These are phyloP conservation scores for Apotomis betuletana DNA, from an alignment of 2,888 invertebrate species.

Conservation along the genomic window DNA sequence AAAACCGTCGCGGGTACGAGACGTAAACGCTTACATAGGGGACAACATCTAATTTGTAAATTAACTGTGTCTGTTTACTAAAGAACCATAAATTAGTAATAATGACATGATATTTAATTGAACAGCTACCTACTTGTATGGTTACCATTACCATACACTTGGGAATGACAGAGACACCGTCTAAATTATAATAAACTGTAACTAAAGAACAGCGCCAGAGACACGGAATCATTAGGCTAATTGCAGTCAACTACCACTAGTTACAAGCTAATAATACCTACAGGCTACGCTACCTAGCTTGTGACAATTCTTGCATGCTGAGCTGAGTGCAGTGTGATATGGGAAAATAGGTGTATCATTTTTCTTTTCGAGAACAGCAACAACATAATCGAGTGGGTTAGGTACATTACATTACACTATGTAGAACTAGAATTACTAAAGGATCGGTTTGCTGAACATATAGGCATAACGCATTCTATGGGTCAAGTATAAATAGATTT, in stretches of 20 bases:
- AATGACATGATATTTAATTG: too few species aligned
- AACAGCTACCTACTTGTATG: too few species aligned
- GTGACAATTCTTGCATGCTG: slow-evolving; percentile 2
- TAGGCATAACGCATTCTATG: too few species aligned
- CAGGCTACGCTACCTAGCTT: not conserved
- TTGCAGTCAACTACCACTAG: slow-evolving; percentile 19
- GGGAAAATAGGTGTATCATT: slow-evolving; percentile 17
- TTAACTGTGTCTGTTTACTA: too few species aligned
- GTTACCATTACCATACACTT: too few species aligned
- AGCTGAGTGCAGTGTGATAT: slow-evolving; percentile 7
- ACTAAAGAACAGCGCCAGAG: not conserved
- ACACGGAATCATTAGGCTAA: slow-evolving; percentile 19
- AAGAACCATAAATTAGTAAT: too few species aligned
- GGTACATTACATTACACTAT: not conserved
- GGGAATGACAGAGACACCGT: too few species aligned
- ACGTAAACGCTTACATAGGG: too few species aligned
- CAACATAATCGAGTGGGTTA: slow-evolving; percentile 5
- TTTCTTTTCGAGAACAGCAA: slow-evolving; percentile 17
- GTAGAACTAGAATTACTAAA: not conserved
- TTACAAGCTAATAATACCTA: slow-evolving; percentile 14
- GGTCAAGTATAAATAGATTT: too few species aligned
- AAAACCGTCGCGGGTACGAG: too few species aligned
- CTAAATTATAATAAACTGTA: not conserved
- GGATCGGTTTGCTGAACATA: not conserved
- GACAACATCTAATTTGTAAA: too few species aligned